Evolutionary conservation across 2,113 vertebrate genomes (phyloP).

Genomic region (Petromus typicus): DNA sequence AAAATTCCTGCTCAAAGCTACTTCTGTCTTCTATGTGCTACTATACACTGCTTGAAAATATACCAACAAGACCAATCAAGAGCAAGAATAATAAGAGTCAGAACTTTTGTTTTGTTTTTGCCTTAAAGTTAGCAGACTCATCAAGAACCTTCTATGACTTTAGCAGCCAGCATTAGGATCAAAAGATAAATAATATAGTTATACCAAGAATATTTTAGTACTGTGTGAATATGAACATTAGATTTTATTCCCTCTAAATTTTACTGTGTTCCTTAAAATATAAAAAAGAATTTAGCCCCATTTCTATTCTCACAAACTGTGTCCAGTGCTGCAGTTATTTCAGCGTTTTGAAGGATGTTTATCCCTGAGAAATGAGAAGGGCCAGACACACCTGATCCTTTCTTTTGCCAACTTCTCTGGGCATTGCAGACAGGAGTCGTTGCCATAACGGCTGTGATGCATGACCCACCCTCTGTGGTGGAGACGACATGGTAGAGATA

Average conservation of each 20-base stretch:
- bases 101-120: neutral
- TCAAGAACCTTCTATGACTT: neutral
- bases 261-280: neutral
- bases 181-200: neutral
- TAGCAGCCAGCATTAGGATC: neutral
- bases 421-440: neutral
- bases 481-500: neutral
- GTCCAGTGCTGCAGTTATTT: neutral
- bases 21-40: neutral
- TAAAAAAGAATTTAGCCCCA: neutral
- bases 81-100: neutral
- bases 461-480: neutral
- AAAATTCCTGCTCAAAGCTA: slow-evolving; percentile 20
- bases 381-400: neutral
- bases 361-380: neutral
- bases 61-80: neutral
- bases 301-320: neutral
- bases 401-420: neutral
- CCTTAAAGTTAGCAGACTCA: neutral
- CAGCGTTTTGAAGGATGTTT: neutral
- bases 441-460: neutral
- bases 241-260: neutral
- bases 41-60: neutral
- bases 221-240: neutral
- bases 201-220: neutral